Evolutionary conservation across 2,888 invertebrate species (phyloP).

Genomic region (Rhingia campestris): DNA sequence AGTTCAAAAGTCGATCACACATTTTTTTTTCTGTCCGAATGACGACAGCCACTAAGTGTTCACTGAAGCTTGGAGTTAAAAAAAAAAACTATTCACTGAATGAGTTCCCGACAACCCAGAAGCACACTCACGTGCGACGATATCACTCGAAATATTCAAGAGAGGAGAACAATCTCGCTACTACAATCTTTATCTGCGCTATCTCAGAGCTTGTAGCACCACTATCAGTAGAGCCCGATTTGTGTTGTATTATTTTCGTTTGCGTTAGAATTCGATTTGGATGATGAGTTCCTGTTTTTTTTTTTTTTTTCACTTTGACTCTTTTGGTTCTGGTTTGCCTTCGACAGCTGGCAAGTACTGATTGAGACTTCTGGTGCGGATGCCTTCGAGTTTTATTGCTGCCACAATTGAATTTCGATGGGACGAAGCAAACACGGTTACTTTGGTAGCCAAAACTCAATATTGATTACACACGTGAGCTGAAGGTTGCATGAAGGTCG

Average conservation of each 20-base stretch:
- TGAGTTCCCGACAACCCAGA: conserved; percentile 7
- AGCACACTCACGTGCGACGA: conserved; percentile 11
- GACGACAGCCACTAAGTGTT: neutral
- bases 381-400: conserved; percentile 40
- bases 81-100: conserved; percentile 16
- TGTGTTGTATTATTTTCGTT: neutral
- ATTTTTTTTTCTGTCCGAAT: conserved; percentile 66
- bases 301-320: neutral
- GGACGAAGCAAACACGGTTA: conserved; percentile 43
- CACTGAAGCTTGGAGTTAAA: conserved; percentile 15
- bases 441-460: conserved; percentile 70
- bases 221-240: conserved; percentile 77
- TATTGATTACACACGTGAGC: conserved; percentile 80
- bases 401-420: neutral
- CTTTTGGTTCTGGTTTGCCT: neutral
- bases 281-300: conserved; percentile 12
- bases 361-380: conserved; percentile 38
- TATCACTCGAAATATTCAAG: neutral
- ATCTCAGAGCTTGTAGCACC: neutral
- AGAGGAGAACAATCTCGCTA: neutral
- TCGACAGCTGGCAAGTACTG: conserved; percentile 19
- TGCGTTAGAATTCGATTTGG: neutral
- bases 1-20: conserved; percentile 81
- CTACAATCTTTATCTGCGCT: neutral
- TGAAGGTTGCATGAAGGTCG: conserved; percentile 83